Evolutionary conservation across 1,140 invertebrate species (phyloP).

Genomic region (Brachystomella parvula): DNA sequence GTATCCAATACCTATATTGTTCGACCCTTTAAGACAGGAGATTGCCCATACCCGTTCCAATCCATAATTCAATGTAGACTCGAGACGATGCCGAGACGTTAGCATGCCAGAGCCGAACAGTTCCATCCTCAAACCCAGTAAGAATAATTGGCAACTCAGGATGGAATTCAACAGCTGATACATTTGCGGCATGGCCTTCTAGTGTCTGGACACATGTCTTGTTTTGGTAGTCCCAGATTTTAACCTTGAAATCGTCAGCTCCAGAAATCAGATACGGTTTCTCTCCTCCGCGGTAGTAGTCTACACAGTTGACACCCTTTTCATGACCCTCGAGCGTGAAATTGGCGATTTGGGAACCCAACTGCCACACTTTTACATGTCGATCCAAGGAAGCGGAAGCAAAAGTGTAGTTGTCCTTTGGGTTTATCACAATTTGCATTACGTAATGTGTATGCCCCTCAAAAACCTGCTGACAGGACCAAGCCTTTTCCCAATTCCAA

Average conservation of each 20-base stretch:
- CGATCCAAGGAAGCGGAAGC: constrained; percentile 95
- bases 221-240: constrained; percentile 99
- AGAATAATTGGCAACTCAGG: constrained; percentile 95
- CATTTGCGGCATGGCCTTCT: constrained; percentile 94
- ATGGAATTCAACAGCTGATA: constrained; percentile 87
- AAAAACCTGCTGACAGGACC: constrained; percentile 93
- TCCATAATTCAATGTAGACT: constrained; percentile 95
- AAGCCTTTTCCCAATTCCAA: constrained; percentile 99
- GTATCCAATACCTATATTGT: constrained; percentile 94
- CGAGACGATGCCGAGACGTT: constrained; percentile 93
- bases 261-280: constrained; percentile 99
- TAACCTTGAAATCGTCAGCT: constrained; percentile 92
- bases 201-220: constrained; percentile 99
- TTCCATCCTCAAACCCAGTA: constrained; percentile 95
- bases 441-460: constrained; percentile 99
- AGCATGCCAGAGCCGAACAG: constrained; percentile 93
- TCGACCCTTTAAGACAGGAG: constrained; percentile 86
- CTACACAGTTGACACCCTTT: constrained; percentile 97
- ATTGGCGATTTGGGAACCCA: constrained; percentile 93
- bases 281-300: constrained; percentile 99
- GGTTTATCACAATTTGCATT: constrained; percentile 99
- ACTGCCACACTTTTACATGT: constrained; percentile 96
- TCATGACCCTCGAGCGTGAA: constrained; percentile 98
- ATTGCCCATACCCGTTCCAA: constrained; percentile 98
- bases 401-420: constrained; percentile 99